phyloP scores from a whole-genome alignment of 2,113 vertebrate species.

The Oplegnathus fasciatus region DNA sequence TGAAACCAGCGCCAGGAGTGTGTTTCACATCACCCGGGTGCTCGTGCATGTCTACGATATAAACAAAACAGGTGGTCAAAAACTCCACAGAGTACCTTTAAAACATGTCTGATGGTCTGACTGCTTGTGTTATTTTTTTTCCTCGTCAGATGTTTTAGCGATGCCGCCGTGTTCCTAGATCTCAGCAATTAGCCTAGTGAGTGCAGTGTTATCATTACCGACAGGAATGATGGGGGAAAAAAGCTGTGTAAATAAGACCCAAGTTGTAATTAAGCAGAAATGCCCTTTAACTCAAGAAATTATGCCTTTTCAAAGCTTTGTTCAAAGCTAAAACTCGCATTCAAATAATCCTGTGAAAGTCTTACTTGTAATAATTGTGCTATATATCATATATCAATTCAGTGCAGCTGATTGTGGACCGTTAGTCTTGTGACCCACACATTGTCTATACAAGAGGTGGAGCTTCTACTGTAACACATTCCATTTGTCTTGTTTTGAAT shows the following conservation, averaged over 20 bases:
- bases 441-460: not conserved
- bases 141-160: not conserved
- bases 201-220: not conserved
- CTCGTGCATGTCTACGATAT: too few relatives aligned
- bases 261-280: not conserved
- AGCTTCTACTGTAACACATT: not conserved
- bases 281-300: too few relatives aligned
- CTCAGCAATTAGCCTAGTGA: not conserved
- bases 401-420: not conserved
- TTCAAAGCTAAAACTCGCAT: not conserved
- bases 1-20: too few relatives aligned
- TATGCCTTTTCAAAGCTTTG: not conserved
- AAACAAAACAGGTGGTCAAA: too few relatives aligned
- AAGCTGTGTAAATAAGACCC: too few relatives aligned
- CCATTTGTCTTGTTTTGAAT: not conserved
- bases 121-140: too few relatives aligned
- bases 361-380: not conserved
- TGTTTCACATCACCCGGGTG: not conserved
- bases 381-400: not conserved
- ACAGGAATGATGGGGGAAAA: not conserved
- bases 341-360: not conserved
- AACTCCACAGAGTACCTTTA: not conserved
- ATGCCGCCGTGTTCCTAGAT: not conserved
- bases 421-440: not conserved
- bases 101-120: too few relatives aligned